Conservation (phyloP, 2,797 vertebrate species). For the Eidolon dupreanum region DNA sequence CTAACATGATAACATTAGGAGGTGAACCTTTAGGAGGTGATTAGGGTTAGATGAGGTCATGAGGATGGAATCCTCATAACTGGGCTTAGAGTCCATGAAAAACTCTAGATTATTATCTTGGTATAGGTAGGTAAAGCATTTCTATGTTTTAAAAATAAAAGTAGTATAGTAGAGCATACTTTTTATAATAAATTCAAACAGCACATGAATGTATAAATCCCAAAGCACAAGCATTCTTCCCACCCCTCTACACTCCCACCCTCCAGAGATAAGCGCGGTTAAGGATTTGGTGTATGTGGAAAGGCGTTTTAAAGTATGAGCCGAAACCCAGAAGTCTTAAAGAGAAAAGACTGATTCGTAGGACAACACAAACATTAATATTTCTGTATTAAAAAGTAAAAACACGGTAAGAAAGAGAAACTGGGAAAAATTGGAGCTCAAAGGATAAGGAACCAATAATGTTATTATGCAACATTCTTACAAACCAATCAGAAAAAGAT, state of each 20-base stretch:
- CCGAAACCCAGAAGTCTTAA: not conserved
- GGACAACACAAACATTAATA: not conserved
- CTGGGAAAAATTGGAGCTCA: not conserved
- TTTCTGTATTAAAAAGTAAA: not conserved
- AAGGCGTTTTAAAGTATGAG: not conserved
- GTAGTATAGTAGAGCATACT: not conserved
- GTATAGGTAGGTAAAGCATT: not conserved
- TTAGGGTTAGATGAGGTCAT: not conserved
- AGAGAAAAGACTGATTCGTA: not conserved
- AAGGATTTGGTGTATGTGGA: not conserved
- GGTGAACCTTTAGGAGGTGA: not conserved
- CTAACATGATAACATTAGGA: not conserved
- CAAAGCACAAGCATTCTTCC: not conserved
- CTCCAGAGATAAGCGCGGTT: not conserved
- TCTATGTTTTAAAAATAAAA: not conserved
- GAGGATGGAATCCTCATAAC: not conserved
- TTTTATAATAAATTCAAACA: conserved; percentile 1
- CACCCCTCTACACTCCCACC: not conserved
- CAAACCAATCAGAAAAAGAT: not conserved
- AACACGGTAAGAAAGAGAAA: not conserved
- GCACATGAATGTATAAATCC: not conserved
- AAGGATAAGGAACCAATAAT: not conserved
- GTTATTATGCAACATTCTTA: not conserved
- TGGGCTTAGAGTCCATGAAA: not conserved
- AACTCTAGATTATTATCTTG: not conserved